Evolutionary conservation across 2,113 vertebrate species (phyloP), one percentile per base, ranked within the genome.

Genomic region (Neomonachus schauinslandi): DNA sequence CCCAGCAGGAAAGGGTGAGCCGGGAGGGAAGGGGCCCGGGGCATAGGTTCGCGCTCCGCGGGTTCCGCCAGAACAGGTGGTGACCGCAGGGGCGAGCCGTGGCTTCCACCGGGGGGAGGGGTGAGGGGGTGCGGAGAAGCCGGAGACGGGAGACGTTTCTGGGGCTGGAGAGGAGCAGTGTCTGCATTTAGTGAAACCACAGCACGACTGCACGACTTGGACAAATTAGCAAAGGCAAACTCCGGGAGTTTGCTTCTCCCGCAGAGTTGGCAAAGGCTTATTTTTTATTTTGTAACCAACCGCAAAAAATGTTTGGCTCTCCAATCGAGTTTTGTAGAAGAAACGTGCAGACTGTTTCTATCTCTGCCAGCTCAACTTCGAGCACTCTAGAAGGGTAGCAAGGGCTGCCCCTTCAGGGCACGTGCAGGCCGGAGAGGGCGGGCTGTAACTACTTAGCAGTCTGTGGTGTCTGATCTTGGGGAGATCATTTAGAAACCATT

Each of bases 191-290:
- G 63, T 10, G 71, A 89, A 96, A 95, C 94, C 92, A 46, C 95
- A 59, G 80, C 84, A 19, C 49, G 94, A 86, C 95, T 85, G 84
- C 83, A 15, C 53, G 95, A 94, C 96, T 85, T 89, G 94, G 85
- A 53, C 92, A 76, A 51, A 91, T 89, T 28, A 92, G 94, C 55
- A 24, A 77, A 91, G 46, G 77, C 86, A 39, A 55, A 79, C 93
- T 93, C 94, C 11, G 18, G 42, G 91, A 95, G 96, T 76, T 61
- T 21, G 93, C 86, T 93, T 85, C 86, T 93, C 85, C 59, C 77
- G 22, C 92, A 65, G 67, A 69, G 61, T 63, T 97, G 94, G 77
- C 94, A 42, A 12, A 77, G 51, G 53, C 81, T 19, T 63, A 33
- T 69, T 42, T 72, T 77, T 86, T 59, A 49, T 67, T 89, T 82